Base-by-base conservation (phyloP, 2,113 vertebrate genomes). In the Hippocampus zosterae region DNA sequence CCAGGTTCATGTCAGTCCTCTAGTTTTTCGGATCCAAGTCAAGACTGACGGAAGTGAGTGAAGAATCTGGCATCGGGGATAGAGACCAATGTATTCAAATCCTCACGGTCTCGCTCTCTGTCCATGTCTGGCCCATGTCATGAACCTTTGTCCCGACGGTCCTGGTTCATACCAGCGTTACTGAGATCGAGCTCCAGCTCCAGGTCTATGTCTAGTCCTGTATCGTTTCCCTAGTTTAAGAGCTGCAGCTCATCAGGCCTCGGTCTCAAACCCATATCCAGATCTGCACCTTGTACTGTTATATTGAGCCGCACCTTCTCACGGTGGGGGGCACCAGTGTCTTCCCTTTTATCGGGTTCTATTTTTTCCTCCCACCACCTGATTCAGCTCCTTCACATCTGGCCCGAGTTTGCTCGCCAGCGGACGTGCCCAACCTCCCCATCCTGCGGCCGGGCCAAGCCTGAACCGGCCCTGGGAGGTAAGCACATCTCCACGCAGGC, bases 301-400 rank as follows among this genome's bases (percentile, higher is more conserved):
- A 46, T 46, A 53, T 9, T 42, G 70, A 73, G 69, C 37, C 13
- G 71, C 76, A 61, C 71, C 55, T 8, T 55, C 73, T 65, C 78
- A 81, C 68, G 79, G 70, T 37, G 33, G 33, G 33, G 77, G 71
- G 68, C 70, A 69, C 64, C 70, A 72, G 75, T 76, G 78, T 85
- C 70, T 73, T 7, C 73, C 80, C 81, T 76, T 75, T 80, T 50
- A 70, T 78, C 25, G 3, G 56, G 29, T 48, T 1, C 11, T 61
- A 68, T 78, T 82, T 81, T 82, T 78, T 80, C 70, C 72, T 83
- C 76, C 74, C 74, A 66, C 71, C 77, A 84, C 84, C 86, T 83
- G 81, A 85, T 80, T 83, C 83, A 79, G 83, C 86, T 69, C 59
- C 79, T 52, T 44, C 62, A 82, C 87, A 90, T 86, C 85, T 84